phyloP scores from a whole-genome alignment of 2,113 vertebrate genomes.

The Hippocampus abdominalis region DNA sequence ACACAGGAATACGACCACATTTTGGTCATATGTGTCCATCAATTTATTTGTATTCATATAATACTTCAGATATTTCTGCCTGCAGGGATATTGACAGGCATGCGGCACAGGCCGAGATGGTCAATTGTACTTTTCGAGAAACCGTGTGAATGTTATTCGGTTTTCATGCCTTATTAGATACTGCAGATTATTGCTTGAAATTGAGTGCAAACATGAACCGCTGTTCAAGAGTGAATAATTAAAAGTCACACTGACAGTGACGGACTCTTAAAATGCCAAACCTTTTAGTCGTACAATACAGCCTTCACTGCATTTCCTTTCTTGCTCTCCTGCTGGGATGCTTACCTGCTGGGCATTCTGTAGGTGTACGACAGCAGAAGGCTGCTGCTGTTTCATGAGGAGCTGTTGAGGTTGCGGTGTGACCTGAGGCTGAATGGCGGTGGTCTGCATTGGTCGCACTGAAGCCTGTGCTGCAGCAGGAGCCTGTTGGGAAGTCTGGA shows the following conservation, averaged over 20 bases:
- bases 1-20: slow-evolving; percentile 55
- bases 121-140: background rate
- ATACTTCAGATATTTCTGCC: background rate
- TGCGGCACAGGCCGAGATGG: background rate
- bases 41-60: background rate
- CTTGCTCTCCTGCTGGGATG: background rate
- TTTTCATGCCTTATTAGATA: background rate
- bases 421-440: slow-evolving; percentile 74
- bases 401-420: slow-evolving; percentile 86
- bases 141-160: too few species aligned
- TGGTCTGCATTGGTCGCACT: slow-evolving; percentile 35
- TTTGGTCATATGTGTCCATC: background rate
- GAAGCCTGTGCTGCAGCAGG: slow-evolving; percentile 46
- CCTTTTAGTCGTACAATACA: background rate
- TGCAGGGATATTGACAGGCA: background rate
- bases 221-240: background rate
- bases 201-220: background rate
- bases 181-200: background rate
- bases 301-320: background rate
- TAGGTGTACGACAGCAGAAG: slow-evolving; percentile 42
- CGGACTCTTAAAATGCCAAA: background rate
- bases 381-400: slow-evolving; percentile 81
- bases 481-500: slow-evolving; percentile 69
- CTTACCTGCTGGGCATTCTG: slow-evolving; percentile 80
- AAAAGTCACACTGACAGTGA: background rate